Percentiles rank a stretch among this genome's conserved stretches.
phyloP scores from a whole-genome alignment of 2,888 invertebrate genomes.

The Dynastes maya region DNA sequence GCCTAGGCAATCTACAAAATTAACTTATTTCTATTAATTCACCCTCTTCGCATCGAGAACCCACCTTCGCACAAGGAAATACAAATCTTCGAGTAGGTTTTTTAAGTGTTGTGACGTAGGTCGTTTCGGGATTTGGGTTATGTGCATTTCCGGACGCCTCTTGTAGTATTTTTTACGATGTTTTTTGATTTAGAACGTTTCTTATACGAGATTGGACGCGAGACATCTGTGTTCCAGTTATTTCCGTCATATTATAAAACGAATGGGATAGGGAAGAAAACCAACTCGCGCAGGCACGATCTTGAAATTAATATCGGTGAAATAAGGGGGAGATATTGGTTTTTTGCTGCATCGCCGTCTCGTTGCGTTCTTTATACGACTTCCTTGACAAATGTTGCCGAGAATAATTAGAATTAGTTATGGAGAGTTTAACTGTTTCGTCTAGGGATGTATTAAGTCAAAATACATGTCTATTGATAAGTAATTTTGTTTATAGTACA shows the following conservation, averaged over 20 bases:
- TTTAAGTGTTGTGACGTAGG: constrained; percentile 33
- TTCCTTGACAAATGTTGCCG: constrained; percentile 12
- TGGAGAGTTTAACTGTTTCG: too few species aligned
- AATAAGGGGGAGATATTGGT: constrained; percentile 35
- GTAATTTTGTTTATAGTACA: too few species aligned
- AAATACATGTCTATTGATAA: too few species aligned
- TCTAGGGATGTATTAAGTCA: too few species aligned
- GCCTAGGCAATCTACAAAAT: neutral
- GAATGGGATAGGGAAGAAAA: constrained; percentile 22
- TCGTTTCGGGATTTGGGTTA: constrained; percentile 33
- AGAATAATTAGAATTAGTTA: neutral
- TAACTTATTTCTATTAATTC: neutral
- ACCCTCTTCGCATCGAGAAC: constrained; percentile 5
- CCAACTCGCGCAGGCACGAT: constrained; percentile 19
- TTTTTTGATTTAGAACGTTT: constrained; percentile 35
- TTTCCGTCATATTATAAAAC: constrained; percentile 31
- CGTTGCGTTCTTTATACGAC: constrained; percentile 19
- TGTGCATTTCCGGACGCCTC: constrained; percentile 31
- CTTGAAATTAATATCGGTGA: constrained; percentile 34
- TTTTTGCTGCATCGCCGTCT: constrained; percentile 3
- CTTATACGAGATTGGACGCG: constrained; percentile 21
- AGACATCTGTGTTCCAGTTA: constrained; percentile 36
- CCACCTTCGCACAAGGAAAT: constrained; percentile 21
- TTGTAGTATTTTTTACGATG: constrained; percentile 25
- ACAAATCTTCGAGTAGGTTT: constrained; percentile 24